Evolutionary conservation across 2,797 vertebrate genomes (phyloP).

Genomic region (Ispidina lecontei): DNA sequence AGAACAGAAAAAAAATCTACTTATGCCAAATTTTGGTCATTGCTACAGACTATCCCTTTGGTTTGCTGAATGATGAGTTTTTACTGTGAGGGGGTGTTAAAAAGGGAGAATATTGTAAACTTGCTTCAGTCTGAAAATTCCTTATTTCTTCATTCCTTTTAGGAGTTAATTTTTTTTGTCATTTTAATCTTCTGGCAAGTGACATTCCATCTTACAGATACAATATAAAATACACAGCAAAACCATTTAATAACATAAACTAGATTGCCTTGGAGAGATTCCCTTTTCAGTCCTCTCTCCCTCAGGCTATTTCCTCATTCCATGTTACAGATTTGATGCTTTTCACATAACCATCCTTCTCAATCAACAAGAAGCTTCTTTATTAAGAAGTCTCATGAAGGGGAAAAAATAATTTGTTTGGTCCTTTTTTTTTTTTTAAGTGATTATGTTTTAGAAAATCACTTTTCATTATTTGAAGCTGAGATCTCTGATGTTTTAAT

Average conservation of each 20-base stretch:
- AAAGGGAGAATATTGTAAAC: not conserved
- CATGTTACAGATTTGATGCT: not conserved
- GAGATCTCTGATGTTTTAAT: not conserved
- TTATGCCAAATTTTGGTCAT: not conserved
- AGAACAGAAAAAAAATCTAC: not conserved
- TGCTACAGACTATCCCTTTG: not conserved
- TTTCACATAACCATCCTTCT: not conserved
- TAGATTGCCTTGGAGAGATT: not conserved
- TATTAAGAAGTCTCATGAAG: not conserved
- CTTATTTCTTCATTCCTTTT: not conserved
- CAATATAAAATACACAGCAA: not conserved
- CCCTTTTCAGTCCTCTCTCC: not conserved
- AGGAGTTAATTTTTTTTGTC: not conserved
- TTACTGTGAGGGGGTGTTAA: not conserved
- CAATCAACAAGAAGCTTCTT: not conserved
- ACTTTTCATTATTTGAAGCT: not conserved
- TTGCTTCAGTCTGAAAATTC: not conserved
- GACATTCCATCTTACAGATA: not conserved
- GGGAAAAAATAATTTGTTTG: not conserved
- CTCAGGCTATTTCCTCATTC: not conserved
- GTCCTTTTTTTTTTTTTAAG: not conserved
- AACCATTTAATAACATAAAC: not conserved
- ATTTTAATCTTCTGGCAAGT: slow-evolving; percentile 15
- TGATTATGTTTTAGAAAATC: not conserved
- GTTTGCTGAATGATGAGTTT: not conserved